Percentiles rank a stretch among this genome's conserved stretches.
These are phyloP conservation scores for Drosophila chauvacae DNA, from an alignment of 1,140 invertebrate species.

Conservation along the genomic window DNA sequence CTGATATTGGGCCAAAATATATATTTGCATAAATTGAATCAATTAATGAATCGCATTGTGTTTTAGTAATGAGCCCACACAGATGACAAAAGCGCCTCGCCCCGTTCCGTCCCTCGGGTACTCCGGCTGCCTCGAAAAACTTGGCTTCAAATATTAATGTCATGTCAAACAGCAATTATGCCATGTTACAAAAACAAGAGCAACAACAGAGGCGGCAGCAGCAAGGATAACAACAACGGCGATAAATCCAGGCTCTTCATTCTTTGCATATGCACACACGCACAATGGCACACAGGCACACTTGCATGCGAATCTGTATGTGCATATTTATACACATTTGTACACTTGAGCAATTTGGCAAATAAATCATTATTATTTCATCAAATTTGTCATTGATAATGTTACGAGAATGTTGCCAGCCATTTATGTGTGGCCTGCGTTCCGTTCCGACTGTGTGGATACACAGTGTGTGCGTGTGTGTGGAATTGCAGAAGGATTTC, in stretches of 20 bases:
- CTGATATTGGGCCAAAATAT: conserved; percentile 17
- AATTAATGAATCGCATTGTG: conserved; percentile 55
- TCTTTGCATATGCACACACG: conserved; percentile 56
- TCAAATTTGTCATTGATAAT: conserved; percentile 83
- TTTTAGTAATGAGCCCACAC: conserved; percentile 44
- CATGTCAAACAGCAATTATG: conserved; percentile 82
- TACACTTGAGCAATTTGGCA: conserved; percentile 80
- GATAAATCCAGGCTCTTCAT: conserved; percentile 65
- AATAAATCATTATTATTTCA: conserved; percentile 83
- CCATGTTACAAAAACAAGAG: conserved; percentile 60
- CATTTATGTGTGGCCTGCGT: conserved; percentile 36
- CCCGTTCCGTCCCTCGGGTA: conserved; percentile 13
- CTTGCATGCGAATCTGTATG: conserved; percentile 24
- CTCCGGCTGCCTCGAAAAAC: conserved; percentile 26
- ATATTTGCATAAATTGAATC: conserved; percentile 55
- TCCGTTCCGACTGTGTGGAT: conserved; percentile 9
- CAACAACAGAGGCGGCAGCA: background rate
- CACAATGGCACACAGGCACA: background rate
- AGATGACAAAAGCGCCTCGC: conserved; percentile 29
- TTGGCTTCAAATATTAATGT: conserved; percentile 78
- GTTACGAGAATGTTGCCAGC: conserved; percentile 63
- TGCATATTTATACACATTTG: conserved; percentile 49
- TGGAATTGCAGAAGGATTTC: conserved; percentile 41
- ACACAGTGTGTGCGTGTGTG: background rate
- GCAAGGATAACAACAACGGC: conserved; percentile 44